Evolutionary conservation across 2,888 invertebrate genomes (phyloP), one percentile per base, ranked within the genome.

Genomic region (Antheraea assamensis): DNA sequence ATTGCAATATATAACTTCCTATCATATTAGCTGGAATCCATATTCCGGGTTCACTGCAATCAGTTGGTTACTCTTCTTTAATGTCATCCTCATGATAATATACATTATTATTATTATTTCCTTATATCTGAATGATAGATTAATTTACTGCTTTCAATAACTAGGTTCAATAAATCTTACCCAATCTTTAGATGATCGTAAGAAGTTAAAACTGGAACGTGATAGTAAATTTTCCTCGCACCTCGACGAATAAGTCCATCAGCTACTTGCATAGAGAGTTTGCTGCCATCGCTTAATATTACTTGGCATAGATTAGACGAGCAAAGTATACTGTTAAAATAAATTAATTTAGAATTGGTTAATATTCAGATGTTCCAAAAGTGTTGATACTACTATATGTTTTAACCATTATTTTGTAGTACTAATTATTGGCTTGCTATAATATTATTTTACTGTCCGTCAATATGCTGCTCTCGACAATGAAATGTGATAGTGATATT

Each of bases 211-310:
- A 75, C 74, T 13, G 78, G 70, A 49, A 78, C 76, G 71, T 87
- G 82, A 2, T 89, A 17, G 30, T 80, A 74, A 19, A 90, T 72
- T 58, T 84, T 87, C 61, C 73, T 87, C 2, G 87, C 88, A 1
- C 90, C 90, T 24, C 84, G 81, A 27, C 75, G 75, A 0, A 89
- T 78, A 4, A 91, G 78, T 74, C 78, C 82, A 3, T 88, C 85
- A 4, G 83, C 84, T 27, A 88, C 72, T 61, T 84, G 82, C 7
- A 85, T 49, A 19, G 86, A 85, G 19, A 85, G 75, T 0, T 76
- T 71, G 47, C 84, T 81, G 7, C 82, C 79, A 30, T 88, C 86
- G 68, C 84, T 81, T 21, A 90, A 19, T n/a, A 91, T 73, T 0
- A 90, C 42, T 10, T 88, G 87, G 8, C 77, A 79, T 8, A 74